Evolutionary conservation across 2,113 vertebrate species (phyloP), one percentile per base, ranked within the genome.

Genomic region (Nycticryphes semicollaris): DNA sequence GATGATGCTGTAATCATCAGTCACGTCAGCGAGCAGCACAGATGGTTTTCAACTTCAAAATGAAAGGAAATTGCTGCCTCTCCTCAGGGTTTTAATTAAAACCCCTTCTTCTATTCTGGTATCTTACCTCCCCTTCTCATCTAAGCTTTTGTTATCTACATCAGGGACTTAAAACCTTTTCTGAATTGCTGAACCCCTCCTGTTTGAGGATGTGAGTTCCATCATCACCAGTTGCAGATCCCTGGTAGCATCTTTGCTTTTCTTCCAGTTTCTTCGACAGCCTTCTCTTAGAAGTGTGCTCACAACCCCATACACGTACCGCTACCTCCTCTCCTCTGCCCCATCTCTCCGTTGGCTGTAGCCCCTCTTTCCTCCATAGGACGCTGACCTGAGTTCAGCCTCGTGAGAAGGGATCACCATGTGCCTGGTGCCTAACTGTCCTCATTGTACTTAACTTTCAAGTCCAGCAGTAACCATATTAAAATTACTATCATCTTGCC

Each of bases 41-140:
- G 91, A 63, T 94, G 93, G 45, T 88, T 92, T 95, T 89, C 88
- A 69, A 1, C 45, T 90, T 95, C 72, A 90, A 85, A 92, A 96
- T 76, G 70, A 86, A 90, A 95, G 90, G 79, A 96, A 96, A 93
- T 97, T 93, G 67, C 72, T 89, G 78, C 33, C 76, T 53, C 75
- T 94, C 86, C 72, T 93, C 47, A 47, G 83, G 67, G 64, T 47
- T 86, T 95, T 97, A 92, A 93, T 93, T 94, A 93, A 64, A 81
- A 87, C 76, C 15, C 60, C 21, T 7, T 37, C 21, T 68, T 84
- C 74, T 89, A 28, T 87, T 92, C 41, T 90, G 62, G 23, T 93
- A 47, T 83, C 57, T 91, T 88, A 69, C 70, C n/a, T 80, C 43
- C 41, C 43, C 57, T 94, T 79, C 80, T 91, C 41, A 47, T 86